These are phyloP conservation scores for Hystrix brachyura DNA, from an alignment of 2,113 vertebrate genomes.

Conservation along the genomic window DNA sequence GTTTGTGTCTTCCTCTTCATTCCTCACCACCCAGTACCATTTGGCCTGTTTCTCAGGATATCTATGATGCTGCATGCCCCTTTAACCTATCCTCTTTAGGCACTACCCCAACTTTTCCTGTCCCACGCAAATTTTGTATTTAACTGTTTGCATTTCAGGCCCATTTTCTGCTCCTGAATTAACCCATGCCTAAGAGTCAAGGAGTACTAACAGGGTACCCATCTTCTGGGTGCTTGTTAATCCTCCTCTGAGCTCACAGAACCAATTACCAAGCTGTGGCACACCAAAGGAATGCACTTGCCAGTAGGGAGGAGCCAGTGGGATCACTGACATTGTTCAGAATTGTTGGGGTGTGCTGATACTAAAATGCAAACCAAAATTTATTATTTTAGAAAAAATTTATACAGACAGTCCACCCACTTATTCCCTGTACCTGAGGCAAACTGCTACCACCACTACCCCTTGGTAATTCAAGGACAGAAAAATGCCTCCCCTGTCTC, in stretches of 20 bases:
- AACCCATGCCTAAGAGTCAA: not conserved
- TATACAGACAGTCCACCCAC: not conserved
- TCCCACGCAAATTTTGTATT: not conserved
- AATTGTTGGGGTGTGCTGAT: not conserved
- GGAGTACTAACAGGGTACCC: not conserved
- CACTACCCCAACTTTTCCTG: not conserved
- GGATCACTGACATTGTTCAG: conserved; percentile 29
- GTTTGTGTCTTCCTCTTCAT: not conserved
- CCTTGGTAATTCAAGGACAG: not conserved
- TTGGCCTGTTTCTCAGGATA: not conserved
- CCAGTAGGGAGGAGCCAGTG: not conserved
- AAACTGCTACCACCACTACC: not conserved
- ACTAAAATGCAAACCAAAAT: not conserved
- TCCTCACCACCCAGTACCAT: too few species aligned
- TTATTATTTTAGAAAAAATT: not conserved
- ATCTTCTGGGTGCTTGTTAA: conserved; percentile 18
- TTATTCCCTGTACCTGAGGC: not conserved
- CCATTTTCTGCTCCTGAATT: not conserved
- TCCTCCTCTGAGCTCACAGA: not conserved
- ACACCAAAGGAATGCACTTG: not conserved
- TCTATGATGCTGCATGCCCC: not conserved
- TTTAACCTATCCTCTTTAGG: not conserved
- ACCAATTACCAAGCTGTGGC: not conserved
- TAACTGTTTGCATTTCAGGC: not conserved
- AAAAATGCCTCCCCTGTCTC: not conserved